Evolutionary conservation across 1,140 invertebrate species (phyloP).

Genomic region (Rhynchophorus ferrugineus): DNA sequence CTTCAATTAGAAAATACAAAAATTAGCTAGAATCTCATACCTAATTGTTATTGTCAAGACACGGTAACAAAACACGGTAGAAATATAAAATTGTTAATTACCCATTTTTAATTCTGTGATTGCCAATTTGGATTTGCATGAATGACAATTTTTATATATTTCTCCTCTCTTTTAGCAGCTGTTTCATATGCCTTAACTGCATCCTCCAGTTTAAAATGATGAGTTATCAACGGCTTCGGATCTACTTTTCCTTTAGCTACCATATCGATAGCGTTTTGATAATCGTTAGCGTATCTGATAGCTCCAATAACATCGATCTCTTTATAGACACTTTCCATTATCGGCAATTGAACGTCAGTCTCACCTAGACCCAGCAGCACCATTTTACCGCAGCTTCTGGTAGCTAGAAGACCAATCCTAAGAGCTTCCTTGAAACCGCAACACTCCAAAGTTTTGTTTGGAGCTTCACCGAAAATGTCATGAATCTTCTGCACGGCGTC

Average conservation of each 20-base stretch:
- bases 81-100: background rate
- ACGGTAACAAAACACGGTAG: background rate
- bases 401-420: constrained; percentile 66
- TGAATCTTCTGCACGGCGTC: constrained; percentile 55
- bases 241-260: constrained; percentile 74
- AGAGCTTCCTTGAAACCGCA: constrained; percentile 74
- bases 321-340: constrained; percentile 64
- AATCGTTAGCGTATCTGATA: constrained; percentile 86
- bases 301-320: constrained; percentile 86
- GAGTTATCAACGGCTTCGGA: constrained; percentile 81
- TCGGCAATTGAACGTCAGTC: constrained; percentile 66
- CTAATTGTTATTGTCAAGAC: no score
- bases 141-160: constrained; percentile 87
- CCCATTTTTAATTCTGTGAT: background rate
- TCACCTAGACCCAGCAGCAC: constrained; percentile 79
- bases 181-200: constrained; percentile 79
- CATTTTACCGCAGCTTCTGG: constrained; percentile 68
- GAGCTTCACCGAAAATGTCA: constrained; percentile 53
- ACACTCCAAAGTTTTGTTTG: constrained; percentile 78
- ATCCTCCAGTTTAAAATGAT: constrained; percentile 79
- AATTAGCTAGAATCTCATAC: no score
- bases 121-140: constrained; percentile 53
- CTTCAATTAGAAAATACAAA: no score
- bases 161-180: constrained; percentile 55
- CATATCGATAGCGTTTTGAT: constrained; percentile 73